Conservation (phyloP, 1,140 invertebrate genomes). For the Eupeodes corollae region DNA sequence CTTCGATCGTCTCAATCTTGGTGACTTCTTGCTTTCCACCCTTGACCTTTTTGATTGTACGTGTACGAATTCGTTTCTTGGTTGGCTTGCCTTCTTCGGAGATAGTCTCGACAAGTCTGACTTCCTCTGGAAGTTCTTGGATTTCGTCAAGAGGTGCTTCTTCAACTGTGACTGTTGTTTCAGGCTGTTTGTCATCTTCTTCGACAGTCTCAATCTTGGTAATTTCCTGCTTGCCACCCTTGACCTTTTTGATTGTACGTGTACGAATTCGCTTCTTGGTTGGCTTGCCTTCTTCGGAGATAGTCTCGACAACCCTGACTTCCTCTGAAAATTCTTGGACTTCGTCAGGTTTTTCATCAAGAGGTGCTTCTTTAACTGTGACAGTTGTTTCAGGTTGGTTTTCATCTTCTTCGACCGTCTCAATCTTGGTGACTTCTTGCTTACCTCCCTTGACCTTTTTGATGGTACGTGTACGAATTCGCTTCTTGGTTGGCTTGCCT, state of each 20-base stretch:
- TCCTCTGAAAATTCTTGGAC: not conserved
- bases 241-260: conserved; percentile 4
- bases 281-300: not conserved
- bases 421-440: conserved; percentile 13
- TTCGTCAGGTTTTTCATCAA: not conserved
- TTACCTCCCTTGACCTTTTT: conserved; percentile 8
- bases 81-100: no score
- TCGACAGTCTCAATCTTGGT: conserved; percentile 21
- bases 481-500: conserved; percentile 8
- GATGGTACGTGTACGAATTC: conserved; percentile 6
- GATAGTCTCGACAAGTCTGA: no score
- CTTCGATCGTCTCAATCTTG: no score
- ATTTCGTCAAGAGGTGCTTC: conserved; percentile 1
- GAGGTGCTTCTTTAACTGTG: conserved; percentile 8
- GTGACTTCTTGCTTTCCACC: no score
- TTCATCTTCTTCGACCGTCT: conserved; percentile 19
- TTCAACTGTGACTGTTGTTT: no score
- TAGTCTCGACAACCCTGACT: not conserved
- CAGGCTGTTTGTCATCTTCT: conserved; percentile 8
- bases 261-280: conserved; percentile 6
- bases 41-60: no score
- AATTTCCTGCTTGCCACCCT: conserved; percentile 16
- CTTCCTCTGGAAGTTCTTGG: not conserved
- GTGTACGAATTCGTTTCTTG: no score
- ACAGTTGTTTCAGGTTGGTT: conserved; percentile 17